These are phyloP conservation scores for Sericinus montela DNA, from an alignment of 2,888 invertebrate genomes.

Conservation along the genomic window DNA sequence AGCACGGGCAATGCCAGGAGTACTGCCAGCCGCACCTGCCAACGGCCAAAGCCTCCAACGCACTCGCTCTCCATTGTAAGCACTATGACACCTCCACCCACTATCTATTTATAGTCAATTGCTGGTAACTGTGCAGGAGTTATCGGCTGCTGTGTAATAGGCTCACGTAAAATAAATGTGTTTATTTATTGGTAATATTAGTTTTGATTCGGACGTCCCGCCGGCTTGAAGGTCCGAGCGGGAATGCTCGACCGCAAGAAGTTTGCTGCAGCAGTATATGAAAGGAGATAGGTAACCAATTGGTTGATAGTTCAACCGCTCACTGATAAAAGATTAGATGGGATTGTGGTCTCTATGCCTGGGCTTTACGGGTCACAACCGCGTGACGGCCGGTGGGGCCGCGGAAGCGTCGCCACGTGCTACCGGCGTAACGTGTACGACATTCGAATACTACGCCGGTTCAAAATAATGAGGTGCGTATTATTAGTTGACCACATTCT, in stretches of 20 bases:
- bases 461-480: constrained; percentile 9
- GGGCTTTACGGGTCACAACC: constrained; percentile 11
- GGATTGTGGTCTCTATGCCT: constrained; percentile 13
- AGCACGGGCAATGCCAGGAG: constrained; percentile 67
- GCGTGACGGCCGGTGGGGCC: constrained; percentile 1
- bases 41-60: constrained; percentile 57
- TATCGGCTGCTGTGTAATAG: too few relatives aligned
- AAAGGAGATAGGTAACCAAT: constrained; percentile 26
- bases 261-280: constrained; percentile 5
- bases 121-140: too few relatives aligned
- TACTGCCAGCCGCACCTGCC: constrained; percentile 63
- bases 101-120: background rate
- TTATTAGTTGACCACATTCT: constrained; percentile 13
- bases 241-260: constrained; percentile 22
- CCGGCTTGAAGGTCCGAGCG: constrained; percentile 32
- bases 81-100: background rate
- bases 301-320: constrained; percentile 27
- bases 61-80: constrained; percentile 40
- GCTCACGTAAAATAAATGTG: background rate
- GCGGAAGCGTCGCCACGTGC: constrained; percentile 22
- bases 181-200: too few relatives aligned
- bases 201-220: constrained; percentile 24
- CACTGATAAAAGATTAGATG: constrained; percentile 18
- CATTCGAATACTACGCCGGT: background rate
- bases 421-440: background rate